These are phyloP conservation scores for Schizaphis graminum DNA, from an alignment of 2,888 invertebrate species.

Conservation along the genomic window DNA sequence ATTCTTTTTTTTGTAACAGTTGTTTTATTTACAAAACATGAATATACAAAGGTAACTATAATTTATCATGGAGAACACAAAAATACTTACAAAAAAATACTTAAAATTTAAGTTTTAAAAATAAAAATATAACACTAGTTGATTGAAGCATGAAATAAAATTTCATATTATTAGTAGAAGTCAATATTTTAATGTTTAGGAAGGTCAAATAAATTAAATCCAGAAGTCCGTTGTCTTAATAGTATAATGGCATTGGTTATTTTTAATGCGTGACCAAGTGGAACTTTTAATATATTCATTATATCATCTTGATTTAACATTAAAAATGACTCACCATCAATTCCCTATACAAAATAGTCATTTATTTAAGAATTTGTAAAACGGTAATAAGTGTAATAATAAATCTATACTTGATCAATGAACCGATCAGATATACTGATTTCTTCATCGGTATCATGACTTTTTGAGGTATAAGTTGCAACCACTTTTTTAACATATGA, in stretches of 20 bases:
- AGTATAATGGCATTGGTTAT: conserved; percentile 80
- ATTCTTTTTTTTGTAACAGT: conserved; percentile 34
- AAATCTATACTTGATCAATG: conserved; percentile 30
- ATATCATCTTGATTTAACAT: conserved; percentile 88
- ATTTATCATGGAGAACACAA: conserved; percentile 28
- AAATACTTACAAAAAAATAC: conserved; percentile 36
- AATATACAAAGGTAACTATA: conserved; percentile 47
- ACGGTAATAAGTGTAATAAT: background rate
- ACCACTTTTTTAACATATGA: conserved; percentile 41
- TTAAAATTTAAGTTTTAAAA: conserved; percentile 1
- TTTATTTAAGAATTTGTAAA: conserved; percentile 68
- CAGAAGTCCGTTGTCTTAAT: conserved; percentile 72
- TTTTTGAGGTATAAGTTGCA: background rate
- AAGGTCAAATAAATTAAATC: conserved; percentile 6
- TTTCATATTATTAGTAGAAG: background rate
- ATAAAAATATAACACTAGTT: background rate
- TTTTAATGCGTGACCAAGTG: conserved; percentile 89
- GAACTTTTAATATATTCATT: conserved; percentile 80
- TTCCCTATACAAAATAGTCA: conserved; percentile 73
- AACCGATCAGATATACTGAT: conserved; percentile 36
- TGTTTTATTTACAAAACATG: conserved; percentile 30
- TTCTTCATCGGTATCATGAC: background rate
- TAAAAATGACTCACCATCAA: conserved; percentile 87
- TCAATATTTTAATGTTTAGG: background rate
- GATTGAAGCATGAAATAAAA: background rate